Evolutionary conservation across 2,113 vertebrate species (phyloP).

Genomic region (Albula glossodonta): DNA sequence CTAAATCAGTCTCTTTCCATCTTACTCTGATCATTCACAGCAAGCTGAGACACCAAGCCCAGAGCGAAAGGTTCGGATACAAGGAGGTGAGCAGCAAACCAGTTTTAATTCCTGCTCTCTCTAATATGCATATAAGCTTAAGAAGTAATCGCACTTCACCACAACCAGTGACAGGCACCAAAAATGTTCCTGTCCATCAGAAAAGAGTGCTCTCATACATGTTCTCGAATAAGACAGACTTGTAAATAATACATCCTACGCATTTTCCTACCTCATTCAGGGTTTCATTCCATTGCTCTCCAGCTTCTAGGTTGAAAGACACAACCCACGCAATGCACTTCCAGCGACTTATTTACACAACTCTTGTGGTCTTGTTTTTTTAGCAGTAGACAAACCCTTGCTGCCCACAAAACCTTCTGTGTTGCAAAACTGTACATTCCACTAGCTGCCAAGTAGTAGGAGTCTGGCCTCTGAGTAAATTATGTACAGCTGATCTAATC

Average conservation of each 20-base stretch:
- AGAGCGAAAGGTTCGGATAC: conserved; percentile 88
- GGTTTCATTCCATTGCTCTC: neutral
- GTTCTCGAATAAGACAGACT: neutral
- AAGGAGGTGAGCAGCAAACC: conserved; percentile 78
- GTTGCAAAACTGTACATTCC: neutral
- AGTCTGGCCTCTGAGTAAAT: neutral
- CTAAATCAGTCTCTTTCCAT: neutral
- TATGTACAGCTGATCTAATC: neutral
- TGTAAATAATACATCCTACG: neutral
- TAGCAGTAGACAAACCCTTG: neutral
- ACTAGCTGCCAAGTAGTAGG: neutral
- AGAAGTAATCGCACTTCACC: neutral
- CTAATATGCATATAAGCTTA: neutral
- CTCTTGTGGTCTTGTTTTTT: neutral
- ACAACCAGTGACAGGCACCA: too few relatives aligned
- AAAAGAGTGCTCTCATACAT: neutral
- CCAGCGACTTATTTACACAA: neutral
- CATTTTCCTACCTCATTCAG: neutral
- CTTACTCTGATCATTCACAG: conserved; percentile 58
- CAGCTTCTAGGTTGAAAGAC: neutral
- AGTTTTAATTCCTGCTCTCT: neutral
- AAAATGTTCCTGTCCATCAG: too few relatives aligned
- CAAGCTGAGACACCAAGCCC: conserved; percentile 89
- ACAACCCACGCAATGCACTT: too few relatives aligned
- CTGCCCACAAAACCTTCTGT: neutral